A percentile compares a stretch with the other conserved stretches of the same genome.
Evolutionary conservation across 2,113 vertebrate genomes (phyloP).

Genomic region (Oreochromis niloticus): DNA sequence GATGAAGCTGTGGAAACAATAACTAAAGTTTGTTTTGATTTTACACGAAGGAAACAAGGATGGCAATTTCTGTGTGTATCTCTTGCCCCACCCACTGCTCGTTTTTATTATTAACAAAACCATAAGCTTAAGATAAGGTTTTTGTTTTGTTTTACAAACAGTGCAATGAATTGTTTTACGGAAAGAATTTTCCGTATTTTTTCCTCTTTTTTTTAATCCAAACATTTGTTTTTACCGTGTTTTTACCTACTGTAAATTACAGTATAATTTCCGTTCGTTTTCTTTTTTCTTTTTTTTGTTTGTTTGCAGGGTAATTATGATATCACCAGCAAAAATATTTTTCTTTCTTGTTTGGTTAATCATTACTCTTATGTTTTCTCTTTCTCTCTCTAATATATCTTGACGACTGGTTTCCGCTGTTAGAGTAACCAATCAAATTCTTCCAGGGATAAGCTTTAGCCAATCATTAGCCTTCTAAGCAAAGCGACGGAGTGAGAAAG

Average conservation of each 20-base stretch:
- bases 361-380: neutral
- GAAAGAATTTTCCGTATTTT: neutral
- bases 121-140: neutral
- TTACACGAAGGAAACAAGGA: neutral
- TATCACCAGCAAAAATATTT: neutral
- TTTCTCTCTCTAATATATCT: neutral
- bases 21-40: neutral
- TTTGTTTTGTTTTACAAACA: neutral
- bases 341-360: neutral
- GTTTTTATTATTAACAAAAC: neutral
- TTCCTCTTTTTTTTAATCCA: neutral
- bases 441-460: neutral
- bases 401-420: neutral
- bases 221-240: too few relatives aligned
- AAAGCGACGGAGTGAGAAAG: neutral
- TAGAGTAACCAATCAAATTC: neutral
- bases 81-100: neutral
- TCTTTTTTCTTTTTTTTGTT: neutral
- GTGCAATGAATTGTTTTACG: neutral
- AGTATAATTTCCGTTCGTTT: too few relatives aligned
- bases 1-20: neutral
- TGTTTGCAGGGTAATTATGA: neutral
- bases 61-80: neutral
- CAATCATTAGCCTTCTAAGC: neutral
- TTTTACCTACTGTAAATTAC: too few relatives aligned